A percentile compares a stretch with the other conserved stretches of the same genome.
These are phyloP conservation scores for Alectura lathami DNA, from an alignment of 2,113 vertebrate species.

Conservation along the genomic window DNA sequence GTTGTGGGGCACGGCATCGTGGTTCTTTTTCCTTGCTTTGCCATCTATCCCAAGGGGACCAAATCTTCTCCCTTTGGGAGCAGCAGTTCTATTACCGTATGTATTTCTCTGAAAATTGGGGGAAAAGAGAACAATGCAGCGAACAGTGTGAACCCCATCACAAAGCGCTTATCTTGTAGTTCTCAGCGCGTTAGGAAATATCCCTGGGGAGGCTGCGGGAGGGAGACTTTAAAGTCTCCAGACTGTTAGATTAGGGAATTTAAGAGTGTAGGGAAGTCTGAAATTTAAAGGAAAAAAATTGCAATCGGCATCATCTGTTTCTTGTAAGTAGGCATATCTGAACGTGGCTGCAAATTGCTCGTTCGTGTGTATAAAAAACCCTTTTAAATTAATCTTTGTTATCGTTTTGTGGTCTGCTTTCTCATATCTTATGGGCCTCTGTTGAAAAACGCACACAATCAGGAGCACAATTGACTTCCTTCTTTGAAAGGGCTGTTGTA, in stretches of 20 bases:
- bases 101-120: background rate
- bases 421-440: background rate
- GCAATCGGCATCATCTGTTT: background rate
- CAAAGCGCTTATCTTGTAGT: background rate
- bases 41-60: background rate
- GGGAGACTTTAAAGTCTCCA: background rate
- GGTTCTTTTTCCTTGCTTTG: background rate
- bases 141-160: background rate
- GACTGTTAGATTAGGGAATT: background rate
- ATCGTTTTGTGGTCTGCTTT: background rate
- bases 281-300: background rate
- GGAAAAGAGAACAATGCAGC: slow-evolving; percentile 1
- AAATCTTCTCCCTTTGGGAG: background rate
- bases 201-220: slow-evolving; percentile 24
- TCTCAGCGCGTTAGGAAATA: slow-evolving; percentile 1
- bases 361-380: background rate
- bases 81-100: background rate
- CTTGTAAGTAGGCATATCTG: background rate
- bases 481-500: slow-evolving; percentile 6
- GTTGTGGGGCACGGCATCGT: background rate
- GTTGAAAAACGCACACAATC: background rate
- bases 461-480: slow-evolving; percentile 34
- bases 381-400: background rate
- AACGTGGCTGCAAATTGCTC: background rate
- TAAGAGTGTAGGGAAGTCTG: slow-evolving; percentile 25